Evolutionary conservation across 2,113 vertebrate species (phyloP).

Genomic region (Proteles cristata): DNA sequence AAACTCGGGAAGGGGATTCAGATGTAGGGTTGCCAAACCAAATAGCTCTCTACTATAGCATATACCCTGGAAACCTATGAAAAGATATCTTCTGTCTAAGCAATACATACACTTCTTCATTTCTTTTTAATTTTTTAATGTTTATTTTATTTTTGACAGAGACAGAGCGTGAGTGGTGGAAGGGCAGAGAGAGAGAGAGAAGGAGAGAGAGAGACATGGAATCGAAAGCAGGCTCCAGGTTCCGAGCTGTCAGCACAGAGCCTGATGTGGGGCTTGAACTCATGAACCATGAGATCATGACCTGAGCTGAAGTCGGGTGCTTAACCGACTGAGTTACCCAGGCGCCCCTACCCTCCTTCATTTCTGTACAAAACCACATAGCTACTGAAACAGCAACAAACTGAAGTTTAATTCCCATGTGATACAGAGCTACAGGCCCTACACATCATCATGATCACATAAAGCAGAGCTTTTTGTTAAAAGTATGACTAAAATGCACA

Average conservation of each 20-base stretch:
- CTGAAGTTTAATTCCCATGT: slow-evolving; percentile 71
- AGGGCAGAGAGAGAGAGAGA: too few species aligned
- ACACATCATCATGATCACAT: slow-evolving; percentile 71
- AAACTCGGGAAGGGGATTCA: not conserved
- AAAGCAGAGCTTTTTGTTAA: slow-evolving; percentile 75
- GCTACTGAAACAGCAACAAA: slow-evolving; percentile 64
- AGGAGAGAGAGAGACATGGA: too few species aligned
- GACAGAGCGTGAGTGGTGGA: too few species aligned
- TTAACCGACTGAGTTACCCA: too few species aligned
- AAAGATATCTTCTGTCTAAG: not conserved
- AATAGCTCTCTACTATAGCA: not conserved
- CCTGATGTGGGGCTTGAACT: too few species aligned
- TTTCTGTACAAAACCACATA: slow-evolving; percentile 60
- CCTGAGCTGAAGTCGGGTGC: too few species aligned
- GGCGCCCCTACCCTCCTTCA: slow-evolving; percentile 22
- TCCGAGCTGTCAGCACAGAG: too few species aligned
- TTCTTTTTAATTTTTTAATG: not conserved
- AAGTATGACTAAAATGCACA: slow-evolving; percentile 82
- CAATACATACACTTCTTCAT: slow-evolving; percentile 55
- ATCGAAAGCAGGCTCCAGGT: too few species aligned
- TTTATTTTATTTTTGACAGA: too few species aligned
- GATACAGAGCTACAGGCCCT: slow-evolving; percentile 61
- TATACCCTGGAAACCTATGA: slow-evolving; percentile 31
- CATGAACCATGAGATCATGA: too few species aligned
- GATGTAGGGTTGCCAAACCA: slow-evolving; percentile 40